Conservation (phyloP, 2,797 vertebrate species). For the Sebastolobus altivelis region DNA sequence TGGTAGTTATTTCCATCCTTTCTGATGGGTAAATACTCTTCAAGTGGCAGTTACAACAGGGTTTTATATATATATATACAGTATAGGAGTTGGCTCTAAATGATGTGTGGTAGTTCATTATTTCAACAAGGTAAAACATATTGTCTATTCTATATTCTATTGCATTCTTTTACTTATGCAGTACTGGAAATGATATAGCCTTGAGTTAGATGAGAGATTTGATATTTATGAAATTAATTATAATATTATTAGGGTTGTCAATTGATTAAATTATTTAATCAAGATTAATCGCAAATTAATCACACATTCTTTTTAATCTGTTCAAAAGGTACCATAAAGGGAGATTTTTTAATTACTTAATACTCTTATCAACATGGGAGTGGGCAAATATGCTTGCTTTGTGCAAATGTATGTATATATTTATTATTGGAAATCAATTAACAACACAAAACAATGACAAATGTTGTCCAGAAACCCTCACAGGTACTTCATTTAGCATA, state of each 20-base stretch:
- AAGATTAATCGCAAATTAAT: no score
- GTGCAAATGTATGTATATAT: no score
- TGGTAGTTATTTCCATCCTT: neutral
- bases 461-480: no score
- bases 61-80: neutral
- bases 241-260: neutral
- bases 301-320: no score
- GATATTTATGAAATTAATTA: neutral
- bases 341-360: no score
- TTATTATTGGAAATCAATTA: no score
- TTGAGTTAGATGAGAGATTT: neutral
- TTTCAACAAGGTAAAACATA: neutral
- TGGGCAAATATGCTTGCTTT: no score
- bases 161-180: neutral
- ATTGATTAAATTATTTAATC: no score
- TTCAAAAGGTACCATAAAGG: no score
- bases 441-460: no score
- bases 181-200: neutral
- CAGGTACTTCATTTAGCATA: no score
- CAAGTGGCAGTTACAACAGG: constrained; percentile 2
- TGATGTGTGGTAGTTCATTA: neutral
- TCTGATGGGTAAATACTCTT: neutral
- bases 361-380: no score
- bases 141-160: neutral
- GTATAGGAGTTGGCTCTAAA: neutral